Conservation (phyloP, 2,797 vertebrate species). For the Helostoma temminkii region DNA sequence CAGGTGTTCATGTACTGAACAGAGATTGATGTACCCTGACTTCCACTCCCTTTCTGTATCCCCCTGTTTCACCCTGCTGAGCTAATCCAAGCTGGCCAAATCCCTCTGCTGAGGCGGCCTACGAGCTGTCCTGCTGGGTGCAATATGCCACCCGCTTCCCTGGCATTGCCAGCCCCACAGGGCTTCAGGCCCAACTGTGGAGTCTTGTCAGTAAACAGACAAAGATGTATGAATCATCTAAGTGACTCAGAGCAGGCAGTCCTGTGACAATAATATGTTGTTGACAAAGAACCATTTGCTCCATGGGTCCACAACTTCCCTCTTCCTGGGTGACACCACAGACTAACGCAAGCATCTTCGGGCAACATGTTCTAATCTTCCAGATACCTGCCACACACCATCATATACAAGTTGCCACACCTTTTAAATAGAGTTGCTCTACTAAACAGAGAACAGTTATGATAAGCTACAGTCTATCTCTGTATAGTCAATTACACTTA, state of each 20-base stretch:
- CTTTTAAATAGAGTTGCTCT: slow-evolving; percentile 35
- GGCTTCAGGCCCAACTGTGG: slow-evolving; percentile 53
- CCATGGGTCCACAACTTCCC: slow-evolving; percentile 36
- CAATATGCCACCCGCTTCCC: slow-evolving; percentile 82
- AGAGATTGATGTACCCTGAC: slow-evolving; percentile 62
- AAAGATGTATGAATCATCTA: slow-evolving; percentile 75
- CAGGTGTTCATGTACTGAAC: slow-evolving; percentile 39
- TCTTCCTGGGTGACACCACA: slow-evolving; percentile 17
- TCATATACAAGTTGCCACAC: slow-evolving; percentile 21
- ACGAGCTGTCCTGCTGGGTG: slow-evolving; percentile 75
- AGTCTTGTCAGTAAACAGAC: slow-evolving; percentile 73
- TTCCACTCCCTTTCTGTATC: slow-evolving; percentile 42
- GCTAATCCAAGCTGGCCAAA: slow-evolving; percentile 77
- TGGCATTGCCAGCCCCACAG: slow-evolving; percentile 66
- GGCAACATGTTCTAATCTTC: slow-evolving; percentile 19
- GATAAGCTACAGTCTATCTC: slow-evolving; percentile 46
- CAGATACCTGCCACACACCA: slow-evolving; percentile 27
- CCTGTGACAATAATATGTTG: slow-evolving; percentile 61
- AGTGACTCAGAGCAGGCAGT: slow-evolving; percentile 66
- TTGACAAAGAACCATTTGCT: slow-evolving; percentile 59
- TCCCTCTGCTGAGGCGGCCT: slow-evolving; percentile 66
- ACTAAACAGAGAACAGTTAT: slow-evolving; percentile 23
- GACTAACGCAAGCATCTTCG: slow-evolving; percentile 5
- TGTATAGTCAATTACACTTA: slow-evolving; percentile 43
- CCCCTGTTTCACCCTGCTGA: slow-evolving; percentile 69